phyloP scores from a whole-genome alignment of 2,888 invertebrate genomes.

The Monoplex corrugatus region DNA sequence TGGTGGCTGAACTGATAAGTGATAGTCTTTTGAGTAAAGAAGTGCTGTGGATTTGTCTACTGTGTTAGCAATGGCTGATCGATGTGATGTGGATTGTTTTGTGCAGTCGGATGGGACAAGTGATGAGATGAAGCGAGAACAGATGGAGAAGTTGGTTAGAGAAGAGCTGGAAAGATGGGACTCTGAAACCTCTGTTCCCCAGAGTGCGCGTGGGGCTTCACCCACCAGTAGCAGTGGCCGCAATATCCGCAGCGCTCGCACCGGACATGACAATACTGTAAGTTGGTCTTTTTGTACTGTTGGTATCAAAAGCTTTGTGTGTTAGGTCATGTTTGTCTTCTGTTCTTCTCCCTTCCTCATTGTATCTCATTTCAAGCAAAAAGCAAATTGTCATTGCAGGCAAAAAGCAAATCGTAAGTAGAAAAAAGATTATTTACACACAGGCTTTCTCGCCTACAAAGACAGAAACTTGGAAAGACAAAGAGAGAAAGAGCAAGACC shows the following conservation, averaged over 20 bases:
- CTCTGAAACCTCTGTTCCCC: slow-evolving; percentile 75
- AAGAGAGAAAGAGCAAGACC: too few relatives aligned
- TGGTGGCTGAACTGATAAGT: too few relatives aligned
- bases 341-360: too few relatives aligned
- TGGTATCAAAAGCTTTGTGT: slow-evolving; percentile 85
- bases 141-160: slow-evolving; percentile 81
- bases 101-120: slow-evolving; percentile 78
- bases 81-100: slow-evolving; percentile 31
- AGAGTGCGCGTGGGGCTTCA: slow-evolving; percentile 72
- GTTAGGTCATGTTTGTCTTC: slow-evolving; percentile 75
- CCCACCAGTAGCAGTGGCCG: slow-evolving; percentile 66
- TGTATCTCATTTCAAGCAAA: too few relatives aligned
- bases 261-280: slow-evolving; percentile 56
- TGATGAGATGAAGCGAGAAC: slow-evolving; percentile 81
- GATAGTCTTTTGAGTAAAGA: background rate
- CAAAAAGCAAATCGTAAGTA: too few relatives aligned
- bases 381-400: too few relatives aligned
- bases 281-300: too few relatives aligned
- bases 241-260: slow-evolving; percentile 67
- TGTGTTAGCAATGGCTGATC: too few relatives aligned
- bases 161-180: slow-evolving; percentile 82
- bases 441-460: too few relatives aligned
- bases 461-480: too few relatives aligned
- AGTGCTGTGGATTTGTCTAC: too few relatives aligned
- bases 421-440: too few relatives aligned